Base-by-base conservation (phyloP, 1,140 invertebrate genomes). In the Drosophila ironensis region DNA sequence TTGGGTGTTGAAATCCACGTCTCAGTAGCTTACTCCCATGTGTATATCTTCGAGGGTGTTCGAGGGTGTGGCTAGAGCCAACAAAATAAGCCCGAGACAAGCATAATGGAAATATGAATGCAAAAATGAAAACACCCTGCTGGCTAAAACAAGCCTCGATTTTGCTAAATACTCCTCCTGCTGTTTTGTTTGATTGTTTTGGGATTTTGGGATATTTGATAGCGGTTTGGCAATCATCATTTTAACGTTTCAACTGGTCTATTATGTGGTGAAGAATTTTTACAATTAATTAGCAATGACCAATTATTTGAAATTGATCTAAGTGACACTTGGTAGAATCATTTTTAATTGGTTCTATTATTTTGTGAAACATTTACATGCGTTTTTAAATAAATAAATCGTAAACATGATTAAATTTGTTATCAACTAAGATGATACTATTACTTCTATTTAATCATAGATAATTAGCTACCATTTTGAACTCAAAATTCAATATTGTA, bases 1-100 rank as follows among this genome's bases (percentile, higher is more conserved):
- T 86, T 84, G 72, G 80, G 80, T 86, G 80, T 86, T 56, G 38
- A 86, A 84, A 84, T 74, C 80, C 70, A 47, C 42, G 74, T 45
- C 66, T 78, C 60, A 86, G 74, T 53, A 70, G 56, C 42, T 77
- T 86, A 86, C 71, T 74, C 74, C 73, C 78, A 71, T 71, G 59
- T 70, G 64, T 47, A 35, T 59, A 40, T 16, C 42, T 5, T 22
- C 20, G 5, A 5, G 5, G 5, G 28, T 19, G 41, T 30, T n/a
- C n/a, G n/a, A n/a, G 54, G 46, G 54, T 38, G 27, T 41, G 33
- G 5, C n/a, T 50, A 24, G 17, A 45, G 19, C 44, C 33, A 7
- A 27, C n/a, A 24, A 16, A 41, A 53, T 37, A 37, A 37, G 33
- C 7, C 33, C 16, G 42, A 64, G 51, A 37, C 35, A 37, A 51